Conservation (phyloP, 2,888 invertebrate genomes). For the Melieria omissa region DNA sequence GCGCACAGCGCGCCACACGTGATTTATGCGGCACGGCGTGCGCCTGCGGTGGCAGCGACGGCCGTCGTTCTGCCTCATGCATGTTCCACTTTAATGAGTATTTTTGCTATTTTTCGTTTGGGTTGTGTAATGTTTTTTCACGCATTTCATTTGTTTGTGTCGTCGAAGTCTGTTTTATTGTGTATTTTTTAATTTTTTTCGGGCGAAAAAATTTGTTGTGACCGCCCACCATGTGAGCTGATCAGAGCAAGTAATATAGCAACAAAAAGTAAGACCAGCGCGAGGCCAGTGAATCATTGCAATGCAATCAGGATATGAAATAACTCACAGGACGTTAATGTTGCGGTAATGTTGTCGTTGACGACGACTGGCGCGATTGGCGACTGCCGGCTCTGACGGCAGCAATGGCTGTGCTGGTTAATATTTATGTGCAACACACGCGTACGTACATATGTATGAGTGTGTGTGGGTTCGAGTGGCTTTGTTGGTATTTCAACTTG, state of each 20-base stretch:
- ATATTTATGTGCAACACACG: neutral
- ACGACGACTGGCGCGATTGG: constrained; percentile 14
- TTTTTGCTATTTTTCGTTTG: neutral
- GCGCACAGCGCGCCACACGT: constrained; percentile 3
- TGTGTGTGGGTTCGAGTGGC: neutral
- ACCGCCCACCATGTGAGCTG: no score
- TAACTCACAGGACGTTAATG: constrained; percentile 18
- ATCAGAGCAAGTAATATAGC: no score
- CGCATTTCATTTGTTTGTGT: no score
- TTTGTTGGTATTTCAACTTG: no score
- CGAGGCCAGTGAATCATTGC: neutral
- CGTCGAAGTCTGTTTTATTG: no score
- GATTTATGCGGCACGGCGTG: constrained; percentile 15
- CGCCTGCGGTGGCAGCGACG: neutral
- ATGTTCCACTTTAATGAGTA: constrained; percentile 26
- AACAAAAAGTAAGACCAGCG: no score
- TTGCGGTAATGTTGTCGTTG: constrained; percentile 24
- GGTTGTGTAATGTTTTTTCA: no score
- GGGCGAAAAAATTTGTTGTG: no score
- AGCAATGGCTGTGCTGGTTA: neutral
- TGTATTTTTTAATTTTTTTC: no score
- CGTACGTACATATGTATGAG: neutral
- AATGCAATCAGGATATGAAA: constrained; percentile 24
- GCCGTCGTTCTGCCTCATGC: constrained; percentile 14
- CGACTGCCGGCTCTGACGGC: neutral